phyloP scores from a whole-genome alignment of 2,888 invertebrate species.

The Muscina levida region DNA sequence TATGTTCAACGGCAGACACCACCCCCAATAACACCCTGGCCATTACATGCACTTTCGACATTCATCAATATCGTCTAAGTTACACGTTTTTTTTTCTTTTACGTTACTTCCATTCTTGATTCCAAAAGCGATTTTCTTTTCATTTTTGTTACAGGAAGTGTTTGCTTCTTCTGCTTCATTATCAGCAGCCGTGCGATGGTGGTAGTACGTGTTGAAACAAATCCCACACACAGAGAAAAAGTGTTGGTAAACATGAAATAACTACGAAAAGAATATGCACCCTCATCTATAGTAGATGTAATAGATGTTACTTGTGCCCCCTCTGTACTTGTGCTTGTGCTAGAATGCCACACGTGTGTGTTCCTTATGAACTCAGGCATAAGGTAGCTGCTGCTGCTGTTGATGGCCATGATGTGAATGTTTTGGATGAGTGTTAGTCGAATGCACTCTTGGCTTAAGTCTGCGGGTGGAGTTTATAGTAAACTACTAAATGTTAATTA shows the following conservation, averaged over 20 bases:
- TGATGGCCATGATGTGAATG: slow-evolving; percentile 13
- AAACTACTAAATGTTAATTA: slow-evolving; percentile 53
- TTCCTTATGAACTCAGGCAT: too few species aligned
- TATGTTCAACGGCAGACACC: slow-evolving; percentile 50
- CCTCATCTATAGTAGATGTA: slow-evolving; percentile 33
- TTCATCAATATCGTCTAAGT: slow-evolving; percentile 72
- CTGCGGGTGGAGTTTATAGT: background rate
- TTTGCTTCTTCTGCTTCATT: slow-evolving; percentile 17
- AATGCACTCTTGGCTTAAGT: slow-evolving; percentile 7
- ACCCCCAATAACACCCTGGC: slow-evolving; percentile 68
- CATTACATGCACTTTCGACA: slow-evolving; percentile 76
- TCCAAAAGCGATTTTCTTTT: background rate
- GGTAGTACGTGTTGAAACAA: slow-evolving; percentile 9
- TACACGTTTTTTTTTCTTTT: slow-evolving; percentile 27
- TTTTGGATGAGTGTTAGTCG: slow-evolving; percentile 4
- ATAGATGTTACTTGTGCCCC: too few species aligned
- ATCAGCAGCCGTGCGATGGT: too few species aligned
- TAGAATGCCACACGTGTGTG: slow-evolving; percentile 44
- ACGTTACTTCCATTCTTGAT: background rate
- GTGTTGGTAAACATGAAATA: slow-evolving; percentile 34
- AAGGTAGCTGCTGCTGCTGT: slow-evolving; percentile 37
- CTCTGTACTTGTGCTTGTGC: background rate
- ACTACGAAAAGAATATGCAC: too few species aligned
- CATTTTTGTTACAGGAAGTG: slow-evolving; percentile 53
- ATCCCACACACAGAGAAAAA: slow-evolving; percentile 9